These are phyloP conservation scores for Bembecia ichneumoniformis DNA, from an alignment of 2,888 invertebrate genomes.

Conservation along the genomic window DNA sequence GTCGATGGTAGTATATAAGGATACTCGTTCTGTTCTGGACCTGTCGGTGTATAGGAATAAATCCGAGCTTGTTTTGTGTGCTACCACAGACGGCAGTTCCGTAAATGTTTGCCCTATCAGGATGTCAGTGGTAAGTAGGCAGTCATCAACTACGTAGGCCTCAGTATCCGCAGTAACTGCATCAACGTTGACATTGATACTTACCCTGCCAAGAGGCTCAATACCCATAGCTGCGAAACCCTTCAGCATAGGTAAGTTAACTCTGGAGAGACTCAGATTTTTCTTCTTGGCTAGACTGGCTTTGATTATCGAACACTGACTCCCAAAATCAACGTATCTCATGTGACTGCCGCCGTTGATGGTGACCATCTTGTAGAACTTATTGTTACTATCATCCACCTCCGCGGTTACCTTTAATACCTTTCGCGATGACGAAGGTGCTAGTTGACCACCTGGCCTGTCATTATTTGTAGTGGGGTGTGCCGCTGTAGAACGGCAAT, in stretches of 20 bases:
- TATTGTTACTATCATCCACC: neutral
- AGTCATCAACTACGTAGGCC: constrained; percentile 2
- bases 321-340: constrained; percentile 4
- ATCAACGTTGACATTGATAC: constrained; percentile 1
- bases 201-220: neutral
- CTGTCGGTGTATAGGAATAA: neutral
- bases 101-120: constrained; percentile 5
- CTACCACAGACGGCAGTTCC: constrained; percentile 4
- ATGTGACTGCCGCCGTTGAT: neutral
- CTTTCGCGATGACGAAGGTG: neutral
- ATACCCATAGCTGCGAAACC: neutral
- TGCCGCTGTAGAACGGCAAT: neutral
- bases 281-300: neutral
- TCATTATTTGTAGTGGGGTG: neutral
- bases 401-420: neutral
- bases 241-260: neutral
- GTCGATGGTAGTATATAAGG: neutral
- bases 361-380: neutral
- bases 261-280: neutral
- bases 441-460: neutral
- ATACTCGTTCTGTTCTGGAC: neutral
- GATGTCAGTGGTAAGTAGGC: constrained; percentile 1
- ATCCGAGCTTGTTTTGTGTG: constrained; percentile 1
- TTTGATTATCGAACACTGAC: neutral
- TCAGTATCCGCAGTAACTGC: constrained; percentile 3